Percentiles rank a stretch among this genome's conserved stretches.
Conservation (phyloP, 1,140 invertebrate genomes). For the Drosophila kanapiae region DNA sequence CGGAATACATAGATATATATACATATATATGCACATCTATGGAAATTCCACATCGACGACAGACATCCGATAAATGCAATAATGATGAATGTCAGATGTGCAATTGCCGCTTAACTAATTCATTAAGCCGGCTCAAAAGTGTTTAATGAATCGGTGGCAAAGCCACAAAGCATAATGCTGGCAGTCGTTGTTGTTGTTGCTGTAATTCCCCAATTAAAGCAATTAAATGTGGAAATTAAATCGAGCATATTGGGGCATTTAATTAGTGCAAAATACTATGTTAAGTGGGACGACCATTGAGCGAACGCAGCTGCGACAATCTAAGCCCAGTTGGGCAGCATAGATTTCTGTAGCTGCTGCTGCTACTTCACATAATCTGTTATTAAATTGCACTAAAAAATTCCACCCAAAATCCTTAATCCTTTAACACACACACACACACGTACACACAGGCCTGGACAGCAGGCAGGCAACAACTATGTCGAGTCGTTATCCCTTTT, state of each 20-base stretch:
- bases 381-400: slow-evolving; percentile 79
- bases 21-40: not conserved
- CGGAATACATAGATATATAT: not conserved
- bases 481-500: slow-evolving; percentile 79
- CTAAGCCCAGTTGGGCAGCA: not conserved
- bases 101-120: slow-evolving; percentile 41
- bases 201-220: slow-evolving; percentile 50
- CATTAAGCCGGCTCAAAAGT: slow-evolving; percentile 42
- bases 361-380: slow-evolving; percentile 68
- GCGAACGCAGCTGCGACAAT: slow-evolving; percentile 24
- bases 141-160: slow-evolving; percentile 34
- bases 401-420: slow-evolving; percentile 67
- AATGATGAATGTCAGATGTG: slow-evolving; percentile 25
- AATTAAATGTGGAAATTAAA: slow-evolving; percentile 69
- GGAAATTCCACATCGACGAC: slow-evolving; percentile 8
- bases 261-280: slow-evolving; percentile 36
- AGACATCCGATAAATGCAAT: slow-evolving; percentile 25
- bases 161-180: slow-evolving; percentile 11
- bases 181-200: slow-evolving; percentile 5
- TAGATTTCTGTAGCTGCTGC: slow-evolving; percentile 55
- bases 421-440: slow-evolving; percentile 39
- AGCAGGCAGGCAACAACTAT: slow-evolving; percentile 62
- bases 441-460: slow-evolving; percentile 9
- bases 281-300: slow-evolving; percentile 11
- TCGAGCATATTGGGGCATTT: slow-evolving; percentile 59